Conservation (phyloP, 1,140 invertebrate genomes). For the Calliopsis andreniformis region DNA sequence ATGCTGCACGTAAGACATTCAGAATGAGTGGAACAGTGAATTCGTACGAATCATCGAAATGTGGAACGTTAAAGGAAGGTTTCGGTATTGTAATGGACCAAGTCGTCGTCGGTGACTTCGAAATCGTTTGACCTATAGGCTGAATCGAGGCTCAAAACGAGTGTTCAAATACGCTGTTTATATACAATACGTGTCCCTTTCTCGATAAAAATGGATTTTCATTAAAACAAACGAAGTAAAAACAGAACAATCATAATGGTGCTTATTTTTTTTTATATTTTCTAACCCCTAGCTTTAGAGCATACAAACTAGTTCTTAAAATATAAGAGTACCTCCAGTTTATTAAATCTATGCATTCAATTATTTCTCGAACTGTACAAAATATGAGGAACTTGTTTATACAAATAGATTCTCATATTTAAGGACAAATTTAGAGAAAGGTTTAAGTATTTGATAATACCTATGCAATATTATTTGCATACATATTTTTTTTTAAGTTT, state of each 20-base stretch:
- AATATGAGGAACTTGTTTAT: no score
- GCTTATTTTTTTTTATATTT: not conserved
- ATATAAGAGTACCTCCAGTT: no score
- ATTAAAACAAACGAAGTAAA: conserved; percentile 42
- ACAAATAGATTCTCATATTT: no score
- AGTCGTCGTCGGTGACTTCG: not conserved
- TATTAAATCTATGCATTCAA: no score
- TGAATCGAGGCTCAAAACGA: conserved; percentile 28
- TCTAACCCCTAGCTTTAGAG: not conserved
- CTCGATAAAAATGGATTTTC: conserved; percentile 37
- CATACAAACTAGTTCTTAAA: no score
- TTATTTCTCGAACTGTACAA: no score
- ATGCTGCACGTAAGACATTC: not conserved
- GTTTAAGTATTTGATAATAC: no score
- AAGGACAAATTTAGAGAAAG: no score
- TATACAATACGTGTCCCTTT: conserved; percentile 35
- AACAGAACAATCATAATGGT: conserved; percentile 1
- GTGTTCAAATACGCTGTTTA: conserved; percentile 39
- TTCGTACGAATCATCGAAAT: not conserved
- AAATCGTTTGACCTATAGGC: not conserved
- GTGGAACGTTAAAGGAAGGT: not conserved
- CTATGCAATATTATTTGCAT: no score
- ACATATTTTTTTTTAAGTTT: no score
- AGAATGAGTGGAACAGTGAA: not conserved
- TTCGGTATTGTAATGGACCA: not conserved